A percentile compares a stretch with the other conserved stretches of the same genome.
Conservation (phyloP, 2,113 vertebrate species). For the Pontoporia blainvillei region DNA sequence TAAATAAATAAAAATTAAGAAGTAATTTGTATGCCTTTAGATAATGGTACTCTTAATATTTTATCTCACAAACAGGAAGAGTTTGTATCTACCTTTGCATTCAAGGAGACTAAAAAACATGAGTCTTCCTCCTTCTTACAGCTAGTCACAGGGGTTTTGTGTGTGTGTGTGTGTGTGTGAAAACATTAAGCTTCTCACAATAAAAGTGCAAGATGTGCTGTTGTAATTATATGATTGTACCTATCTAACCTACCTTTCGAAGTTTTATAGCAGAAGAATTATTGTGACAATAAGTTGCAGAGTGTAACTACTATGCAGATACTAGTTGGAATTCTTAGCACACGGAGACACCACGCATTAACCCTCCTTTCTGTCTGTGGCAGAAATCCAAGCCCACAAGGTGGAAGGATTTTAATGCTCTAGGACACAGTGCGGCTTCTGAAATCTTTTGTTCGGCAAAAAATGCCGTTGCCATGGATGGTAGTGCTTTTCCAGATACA, state of each 20-base stretch:
- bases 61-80: neutral
- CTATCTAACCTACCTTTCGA: neutral
- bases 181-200: neutral
- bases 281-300: neutral
- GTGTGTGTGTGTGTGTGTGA: neutral
- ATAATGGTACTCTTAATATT: neutral
- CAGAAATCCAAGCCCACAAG: neutral
- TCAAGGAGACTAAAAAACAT: neutral
- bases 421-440: neutral
- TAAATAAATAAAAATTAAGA: neutral
- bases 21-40: neutral
- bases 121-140: neutral
- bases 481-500: constrained; percentile 24
- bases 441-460: neutral
- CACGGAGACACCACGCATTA: neutral
- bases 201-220: neutral
- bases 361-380: neutral
- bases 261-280: neutral
- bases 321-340: neutral
- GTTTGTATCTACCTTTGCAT: neutral
- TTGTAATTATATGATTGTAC: neutral
- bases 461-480: neutral
- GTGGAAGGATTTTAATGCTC: neutral
- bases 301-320: neutral
- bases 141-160: accelerated